Conservation (phyloP, 2,113 vertebrate genomes). For the Chloropsis hardwickii region DNA sequence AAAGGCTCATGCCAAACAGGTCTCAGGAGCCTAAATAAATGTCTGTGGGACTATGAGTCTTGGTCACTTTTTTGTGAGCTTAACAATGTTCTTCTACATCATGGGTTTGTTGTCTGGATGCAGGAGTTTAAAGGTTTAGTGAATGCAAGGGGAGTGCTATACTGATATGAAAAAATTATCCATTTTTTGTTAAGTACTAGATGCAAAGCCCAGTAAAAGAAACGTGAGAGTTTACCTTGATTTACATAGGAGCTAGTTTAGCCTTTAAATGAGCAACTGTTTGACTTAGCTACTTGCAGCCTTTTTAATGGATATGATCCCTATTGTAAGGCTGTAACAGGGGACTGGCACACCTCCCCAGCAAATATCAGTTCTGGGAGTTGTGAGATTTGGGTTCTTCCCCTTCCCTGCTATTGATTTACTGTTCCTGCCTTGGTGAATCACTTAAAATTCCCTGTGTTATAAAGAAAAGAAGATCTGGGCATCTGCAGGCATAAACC, state of each 20-base stretch:
- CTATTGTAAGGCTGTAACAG: not conserved
- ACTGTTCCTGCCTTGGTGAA: not conserved
- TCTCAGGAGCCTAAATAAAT: not conserved
- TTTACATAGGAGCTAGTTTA: not conserved
- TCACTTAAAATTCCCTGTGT: not conserved
- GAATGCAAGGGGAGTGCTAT: not conserved
- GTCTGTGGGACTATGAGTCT: not conserved
- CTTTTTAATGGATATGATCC: not conserved
- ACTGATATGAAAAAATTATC: not conserved
- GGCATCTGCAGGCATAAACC: not conserved
- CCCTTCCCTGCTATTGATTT: not conserved
- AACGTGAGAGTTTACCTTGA: not conserved
- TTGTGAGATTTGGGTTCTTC: not conserved
- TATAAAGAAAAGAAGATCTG: not conserved
- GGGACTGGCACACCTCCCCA: not conserved
- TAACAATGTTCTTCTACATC: not conserved
- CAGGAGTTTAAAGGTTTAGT: not conserved
- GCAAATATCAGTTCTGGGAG: not conserved
- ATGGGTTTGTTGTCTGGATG: not conserved
- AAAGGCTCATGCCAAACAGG: not conserved
- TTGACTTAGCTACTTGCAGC: not conserved
- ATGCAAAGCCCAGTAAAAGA: not conserved
- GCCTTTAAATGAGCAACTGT: slow-evolving; percentile 6
- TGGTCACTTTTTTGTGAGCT: not conserved
- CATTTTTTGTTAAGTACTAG: not conserved